Percentiles rank a stretch among this genome's conserved stretches.
These are phyloP conservation scores for Telmatochromis brichardi DNA, from an alignment of 2,113 vertebrate genomes.

Conservation along the genomic window DNA sequence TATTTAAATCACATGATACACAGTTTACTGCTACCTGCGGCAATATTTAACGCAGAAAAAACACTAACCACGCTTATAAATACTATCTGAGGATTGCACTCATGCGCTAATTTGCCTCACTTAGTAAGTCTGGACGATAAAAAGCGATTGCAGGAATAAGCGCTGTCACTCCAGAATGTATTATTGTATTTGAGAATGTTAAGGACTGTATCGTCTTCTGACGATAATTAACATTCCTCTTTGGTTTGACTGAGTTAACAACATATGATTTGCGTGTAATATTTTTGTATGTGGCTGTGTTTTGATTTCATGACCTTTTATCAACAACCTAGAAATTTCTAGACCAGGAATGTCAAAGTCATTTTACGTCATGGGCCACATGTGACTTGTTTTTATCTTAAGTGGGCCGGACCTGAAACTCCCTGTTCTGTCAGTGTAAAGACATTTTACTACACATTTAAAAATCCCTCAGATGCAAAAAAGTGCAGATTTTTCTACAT, in stretches of 20 bases:
- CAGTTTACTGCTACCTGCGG: background rate
- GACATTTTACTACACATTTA: background rate
- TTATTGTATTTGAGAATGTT: background rate
- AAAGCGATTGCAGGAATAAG: background rate
- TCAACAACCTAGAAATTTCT: background rate
- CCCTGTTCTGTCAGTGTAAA: background rate
- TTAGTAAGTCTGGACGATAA: background rate
- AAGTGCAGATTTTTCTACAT: background rate
- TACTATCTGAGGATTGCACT: background rate
- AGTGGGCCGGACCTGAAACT: background rate
- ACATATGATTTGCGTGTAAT: background rate
- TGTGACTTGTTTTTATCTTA: background rate
- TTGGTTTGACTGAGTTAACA: background rate
- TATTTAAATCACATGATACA: background rate
- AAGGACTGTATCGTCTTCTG: background rate
- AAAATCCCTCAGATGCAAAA: background rate
- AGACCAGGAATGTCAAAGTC: background rate
- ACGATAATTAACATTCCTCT: background rate
- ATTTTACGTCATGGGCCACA: background rate
- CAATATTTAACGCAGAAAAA: background rate
- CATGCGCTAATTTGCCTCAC: background rate
- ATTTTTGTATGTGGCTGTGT: background rate
- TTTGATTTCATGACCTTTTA: background rate
- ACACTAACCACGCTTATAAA: background rate
- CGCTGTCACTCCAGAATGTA: background rate